A percentile compares a stretch with the other conserved stretches of the same genome.
phyloP scores from a whole-genome alignment of 2,797 vertebrate genomes.

The Microhierax caerulescens region DNA sequence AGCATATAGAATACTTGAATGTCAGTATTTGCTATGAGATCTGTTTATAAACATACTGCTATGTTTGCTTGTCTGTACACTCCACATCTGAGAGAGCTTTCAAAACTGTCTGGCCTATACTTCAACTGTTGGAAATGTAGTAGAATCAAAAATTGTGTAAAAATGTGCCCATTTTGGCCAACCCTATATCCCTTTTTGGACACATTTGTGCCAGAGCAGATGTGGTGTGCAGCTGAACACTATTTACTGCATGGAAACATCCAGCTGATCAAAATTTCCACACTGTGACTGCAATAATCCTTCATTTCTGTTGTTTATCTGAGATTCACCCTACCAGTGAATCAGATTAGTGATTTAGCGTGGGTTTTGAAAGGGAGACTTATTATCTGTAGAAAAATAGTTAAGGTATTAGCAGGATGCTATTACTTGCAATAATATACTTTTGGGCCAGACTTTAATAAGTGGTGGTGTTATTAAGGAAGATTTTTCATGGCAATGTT shows the following conservation, averaged over 20 bases:
- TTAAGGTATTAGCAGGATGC: constrained; percentile 33
- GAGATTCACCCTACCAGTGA: not conserved
- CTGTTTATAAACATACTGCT: not conserved
- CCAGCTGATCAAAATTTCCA: constrained; percentile 1
- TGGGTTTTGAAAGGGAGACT: not conserved
- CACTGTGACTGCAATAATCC: not conserved
- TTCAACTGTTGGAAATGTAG: not conserved
- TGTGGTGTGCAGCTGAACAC: constrained; percentile 30
- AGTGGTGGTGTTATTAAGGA: constrained; percentile 13
- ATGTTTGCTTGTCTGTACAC: not conserved
- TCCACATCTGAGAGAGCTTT: not conserved
- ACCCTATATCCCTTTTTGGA: not conserved
- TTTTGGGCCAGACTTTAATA: constrained; percentile 10
- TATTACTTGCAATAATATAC: not conserved
- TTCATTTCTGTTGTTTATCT: not conserved
- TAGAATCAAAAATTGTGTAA: not conserved
- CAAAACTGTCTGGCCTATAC: not conserved
- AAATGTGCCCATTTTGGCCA: not conserved
- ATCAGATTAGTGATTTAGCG: not conserved
- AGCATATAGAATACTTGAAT: not conserved
- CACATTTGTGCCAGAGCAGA: not conserved
- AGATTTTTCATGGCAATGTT: constrained; percentile 24
- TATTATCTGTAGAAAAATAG: constrained; percentile 31
- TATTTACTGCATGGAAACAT: constrained; percentile 13
- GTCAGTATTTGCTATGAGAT: not conserved